Percentiles rank a stretch among this genome's conserved stretches.
Conservation (phyloP, 2,797 vertebrate genomes). For the Macrochelys suwanniensis region DNA sequence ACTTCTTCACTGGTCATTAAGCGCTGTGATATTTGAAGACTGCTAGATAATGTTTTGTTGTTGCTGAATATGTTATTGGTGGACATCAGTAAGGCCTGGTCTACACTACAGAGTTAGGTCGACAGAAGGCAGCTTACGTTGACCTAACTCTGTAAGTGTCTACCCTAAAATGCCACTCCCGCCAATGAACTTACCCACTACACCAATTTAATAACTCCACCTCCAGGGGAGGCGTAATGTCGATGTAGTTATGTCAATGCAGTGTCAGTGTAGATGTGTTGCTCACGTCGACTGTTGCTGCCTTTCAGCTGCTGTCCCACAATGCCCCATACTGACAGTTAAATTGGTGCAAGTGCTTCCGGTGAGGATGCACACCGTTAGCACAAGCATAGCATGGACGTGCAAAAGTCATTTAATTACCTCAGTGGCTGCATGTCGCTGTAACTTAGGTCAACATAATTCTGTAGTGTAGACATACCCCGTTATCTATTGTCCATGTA, state of each 20-base stretch:
- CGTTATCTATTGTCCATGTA: not conserved
- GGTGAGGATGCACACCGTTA: not conserved
- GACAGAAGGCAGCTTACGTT: not conserved
- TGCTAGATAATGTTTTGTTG: not conserved
- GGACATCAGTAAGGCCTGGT: not conserved
- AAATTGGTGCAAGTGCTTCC: not conserved
- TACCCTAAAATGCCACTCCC: not conserved
- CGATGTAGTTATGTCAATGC: not conserved
- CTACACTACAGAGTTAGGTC: not conserved
- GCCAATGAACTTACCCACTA: not conserved
- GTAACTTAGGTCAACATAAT: not conserved
- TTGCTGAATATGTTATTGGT: not conserved
- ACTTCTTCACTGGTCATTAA: not conserved
- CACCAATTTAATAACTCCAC: not conserved
- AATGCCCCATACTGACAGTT: not conserved
- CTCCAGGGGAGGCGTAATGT: not conserved
- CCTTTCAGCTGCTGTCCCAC: not conserved
- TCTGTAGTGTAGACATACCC: not conserved
- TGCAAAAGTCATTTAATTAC: not conserved
- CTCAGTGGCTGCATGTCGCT: fast-evolving
- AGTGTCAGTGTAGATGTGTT: not conserved
- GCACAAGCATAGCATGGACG: not conserved
- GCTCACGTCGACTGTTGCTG: not conserved
- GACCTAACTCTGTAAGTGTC: not conserved
- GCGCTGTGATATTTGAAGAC: not conserved